Conservation (phyloP, 2,888 invertebrate genomes). For the Hydropsyche betteni region DNA sequence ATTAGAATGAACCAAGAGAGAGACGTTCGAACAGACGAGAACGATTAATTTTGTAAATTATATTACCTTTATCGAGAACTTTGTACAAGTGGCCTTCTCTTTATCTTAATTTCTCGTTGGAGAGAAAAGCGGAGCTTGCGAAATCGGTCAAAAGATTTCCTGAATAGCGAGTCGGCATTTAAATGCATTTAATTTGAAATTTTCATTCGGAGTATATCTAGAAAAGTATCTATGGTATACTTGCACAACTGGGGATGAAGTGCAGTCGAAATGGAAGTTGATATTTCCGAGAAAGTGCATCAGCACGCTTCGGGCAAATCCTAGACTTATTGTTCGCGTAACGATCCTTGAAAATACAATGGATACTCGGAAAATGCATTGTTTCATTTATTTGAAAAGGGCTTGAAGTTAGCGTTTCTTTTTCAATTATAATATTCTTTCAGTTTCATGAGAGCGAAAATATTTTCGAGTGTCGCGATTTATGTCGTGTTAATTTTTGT, state of each 20-base stretch:
- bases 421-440: neutral
- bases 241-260: neutral
- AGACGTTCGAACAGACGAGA: neutral
- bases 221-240: neutral
- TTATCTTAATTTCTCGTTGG: neutral
- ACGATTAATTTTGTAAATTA: conserved; percentile 15
- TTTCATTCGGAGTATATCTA: neutral
- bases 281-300: neutral
- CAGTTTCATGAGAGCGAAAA: too few species aligned
- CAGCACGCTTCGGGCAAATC: neutral
- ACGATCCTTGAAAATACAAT: neutral
- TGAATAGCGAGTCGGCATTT: too few species aligned
- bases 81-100: neutral
- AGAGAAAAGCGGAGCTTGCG: neutral
- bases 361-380: conserved; percentile 1
- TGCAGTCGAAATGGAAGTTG: neutral
- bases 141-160: too few species aligned
- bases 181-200: too few species aligned
- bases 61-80: conserved; percentile 2
- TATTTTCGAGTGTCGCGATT: too few species aligned
- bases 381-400: neutral
- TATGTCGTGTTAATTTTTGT: too few species aligned
- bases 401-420: neutral
- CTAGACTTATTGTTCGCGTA: conserved; percentile 4
- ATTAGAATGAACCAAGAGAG: neutral